phyloP scores from a whole-genome alignment of 2,113 vertebrate species.

The Zootoca vivipara region DNA sequence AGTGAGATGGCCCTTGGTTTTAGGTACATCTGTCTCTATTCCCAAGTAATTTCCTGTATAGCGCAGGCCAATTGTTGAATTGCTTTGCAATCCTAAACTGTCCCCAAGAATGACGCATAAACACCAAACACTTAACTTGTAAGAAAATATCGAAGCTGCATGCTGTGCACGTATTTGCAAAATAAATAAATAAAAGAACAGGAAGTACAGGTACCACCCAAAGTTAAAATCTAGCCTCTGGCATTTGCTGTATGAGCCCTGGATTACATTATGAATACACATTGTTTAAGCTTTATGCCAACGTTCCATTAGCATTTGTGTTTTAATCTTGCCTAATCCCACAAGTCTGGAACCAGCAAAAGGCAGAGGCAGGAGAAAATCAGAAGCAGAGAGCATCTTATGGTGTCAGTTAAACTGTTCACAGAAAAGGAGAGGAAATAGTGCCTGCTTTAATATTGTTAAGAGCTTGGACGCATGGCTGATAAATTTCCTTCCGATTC shows the following conservation, averaged over 20 bases:
- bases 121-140: not conserved
- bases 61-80: not conserved
- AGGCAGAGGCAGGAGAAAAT: slow-evolving; percentile 46
- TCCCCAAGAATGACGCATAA: not conserved
- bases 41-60: not conserved
- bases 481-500: not conserved
- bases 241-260: not conserved
- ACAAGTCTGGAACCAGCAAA: slow-evolving; percentile 12
- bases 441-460: too few relatives aligned
- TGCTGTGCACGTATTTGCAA: not conserved
- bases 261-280: not conserved
- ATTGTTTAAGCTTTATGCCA: not conserved
- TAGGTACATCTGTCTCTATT: too few relatives aligned
- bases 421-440: too few relatives aligned
- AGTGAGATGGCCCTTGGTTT: not conserved
- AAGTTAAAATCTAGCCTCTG: not conserved
- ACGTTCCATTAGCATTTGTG: slow-evolving; percentile 16
- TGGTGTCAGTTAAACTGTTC: not conserved
- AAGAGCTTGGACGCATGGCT: not conserved
- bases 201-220: not conserved
- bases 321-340: not conserved
- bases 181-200: not conserved
- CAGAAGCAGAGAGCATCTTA: slow-evolving; percentile 8
- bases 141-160: not conserved
- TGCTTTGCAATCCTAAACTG: not conserved